phyloP scores from a whole-genome alignment of 2,888 invertebrate genomes.

The Punctoribates punctum region DNA sequence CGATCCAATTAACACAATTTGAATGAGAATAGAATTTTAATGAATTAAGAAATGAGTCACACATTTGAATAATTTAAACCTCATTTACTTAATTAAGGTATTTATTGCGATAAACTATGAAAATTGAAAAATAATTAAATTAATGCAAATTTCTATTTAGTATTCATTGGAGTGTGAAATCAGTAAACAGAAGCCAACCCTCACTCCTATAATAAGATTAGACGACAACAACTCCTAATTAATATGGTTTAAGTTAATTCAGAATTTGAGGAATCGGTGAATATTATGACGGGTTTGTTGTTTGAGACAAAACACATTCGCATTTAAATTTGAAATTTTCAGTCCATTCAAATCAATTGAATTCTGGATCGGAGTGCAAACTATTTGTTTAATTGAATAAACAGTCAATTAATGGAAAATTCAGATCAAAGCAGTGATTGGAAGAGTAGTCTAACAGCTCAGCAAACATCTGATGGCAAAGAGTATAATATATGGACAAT shows the following conservation, averaged over 20 bases:
- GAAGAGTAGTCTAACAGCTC: too few species aligned
- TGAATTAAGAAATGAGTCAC: background rate
- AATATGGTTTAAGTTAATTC: background rate
- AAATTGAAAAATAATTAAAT: slow-evolving; percentile 12
- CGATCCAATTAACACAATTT: background rate
- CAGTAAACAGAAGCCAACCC: background rate
- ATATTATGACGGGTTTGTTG: background rate
- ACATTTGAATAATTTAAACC: background rate
- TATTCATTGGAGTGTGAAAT: background rate
- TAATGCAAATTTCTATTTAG: slow-evolving; percentile 1
- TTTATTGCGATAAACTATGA: background rate
- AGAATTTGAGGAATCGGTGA: background rate
- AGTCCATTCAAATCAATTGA: background rate
- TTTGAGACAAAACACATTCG: background rate
- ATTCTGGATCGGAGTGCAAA: background rate
- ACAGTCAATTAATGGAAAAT: background rate
- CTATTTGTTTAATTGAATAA: slow-evolving; percentile 4
- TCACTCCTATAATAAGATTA: background rate
- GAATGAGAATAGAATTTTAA: background rate
- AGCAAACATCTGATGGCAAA: too few species aligned
- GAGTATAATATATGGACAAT: too few species aligned
- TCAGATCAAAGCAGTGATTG: background rate
- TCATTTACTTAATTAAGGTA: background rate
- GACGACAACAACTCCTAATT: background rate
- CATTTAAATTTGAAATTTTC: background rate